Evolutionary conservation across 2,113 vertebrate genomes (phyloP).

Genomic region (Hymenochirus boettgeri): DNA sequence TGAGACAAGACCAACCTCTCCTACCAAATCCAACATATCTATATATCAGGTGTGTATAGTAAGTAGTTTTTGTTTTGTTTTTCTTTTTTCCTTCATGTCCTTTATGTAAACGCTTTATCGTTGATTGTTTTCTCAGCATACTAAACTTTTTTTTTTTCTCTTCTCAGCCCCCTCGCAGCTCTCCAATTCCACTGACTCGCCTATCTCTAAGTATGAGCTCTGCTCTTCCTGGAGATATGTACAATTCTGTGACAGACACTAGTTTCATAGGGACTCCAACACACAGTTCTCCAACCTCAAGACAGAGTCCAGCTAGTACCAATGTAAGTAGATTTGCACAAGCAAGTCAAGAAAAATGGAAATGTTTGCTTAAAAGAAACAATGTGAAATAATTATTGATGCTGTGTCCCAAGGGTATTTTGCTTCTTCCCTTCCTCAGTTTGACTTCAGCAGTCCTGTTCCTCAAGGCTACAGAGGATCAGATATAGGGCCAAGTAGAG

Average conservation of each 20-base stretch:
- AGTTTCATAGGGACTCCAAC: constrained; percentile 23
- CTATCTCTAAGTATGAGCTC: constrained; percentile 75
- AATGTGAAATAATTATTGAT: too few relatives aligned
- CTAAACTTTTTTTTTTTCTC: constrained; percentile 28
- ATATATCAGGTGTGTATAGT: constrained; percentile 81
- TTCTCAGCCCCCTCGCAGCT: constrained; percentile 64
- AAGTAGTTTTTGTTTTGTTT: not conserved
- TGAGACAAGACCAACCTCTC: constrained; percentile 45
- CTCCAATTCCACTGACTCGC: constrained; percentile 72
- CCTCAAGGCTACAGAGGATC: constrained; percentile 21
- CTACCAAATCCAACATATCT: constrained; percentile 79
- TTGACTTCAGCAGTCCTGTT: constrained; percentile 18
- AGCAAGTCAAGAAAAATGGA: not conserved
- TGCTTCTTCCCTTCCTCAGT: constrained; percentile 12
- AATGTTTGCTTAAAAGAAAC: not conserved
- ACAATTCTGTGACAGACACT: constrained; percentile 78
- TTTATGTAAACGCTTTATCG: not conserved
- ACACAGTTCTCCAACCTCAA: constrained; percentile 11
- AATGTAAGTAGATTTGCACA: constrained; percentile 18
- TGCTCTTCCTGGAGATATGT: constrained; percentile 83
- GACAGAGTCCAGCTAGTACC: constrained; percentile 10
- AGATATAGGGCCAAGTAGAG: constrained; percentile 42
- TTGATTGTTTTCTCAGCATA: not conserved
- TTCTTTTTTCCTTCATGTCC: not conserved
- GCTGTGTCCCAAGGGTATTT: too few relatives aligned